These are phyloP conservation scores for Thomomys bottae DNA, from an alignment of 2,113 vertebrate species.

Conservation along the genomic window DNA sequence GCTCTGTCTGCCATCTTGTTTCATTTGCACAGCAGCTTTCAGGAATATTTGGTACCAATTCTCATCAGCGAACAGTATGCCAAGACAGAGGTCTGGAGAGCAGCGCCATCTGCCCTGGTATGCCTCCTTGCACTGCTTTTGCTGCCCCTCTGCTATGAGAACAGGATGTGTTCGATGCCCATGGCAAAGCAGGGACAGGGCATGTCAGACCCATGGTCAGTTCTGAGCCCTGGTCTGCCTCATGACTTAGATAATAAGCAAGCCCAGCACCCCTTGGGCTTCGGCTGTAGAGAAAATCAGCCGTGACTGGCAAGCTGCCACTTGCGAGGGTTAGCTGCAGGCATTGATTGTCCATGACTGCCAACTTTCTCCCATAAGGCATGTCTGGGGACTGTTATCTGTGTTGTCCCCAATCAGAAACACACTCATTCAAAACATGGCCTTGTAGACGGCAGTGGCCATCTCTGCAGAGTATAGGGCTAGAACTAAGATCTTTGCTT, in stretches of 20 bases:
- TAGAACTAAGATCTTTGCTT: background rate
- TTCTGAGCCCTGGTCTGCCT: background rate
- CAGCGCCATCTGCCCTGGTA: accelerated
- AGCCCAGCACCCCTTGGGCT: accelerated
- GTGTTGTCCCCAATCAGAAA: background rate
- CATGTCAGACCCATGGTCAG: accelerated
- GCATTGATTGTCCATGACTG: accelerated
- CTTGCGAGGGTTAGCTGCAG: background rate
- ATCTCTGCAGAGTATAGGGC: background rate
- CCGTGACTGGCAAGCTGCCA: background rate
- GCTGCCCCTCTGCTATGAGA: background rate
- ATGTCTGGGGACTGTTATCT: accelerated
- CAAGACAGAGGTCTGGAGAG: no score
- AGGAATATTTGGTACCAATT: background rate
- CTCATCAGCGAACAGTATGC: accelerated
- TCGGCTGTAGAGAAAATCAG: accelerated
- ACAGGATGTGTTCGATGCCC: no score
- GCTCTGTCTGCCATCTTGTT: background rate
- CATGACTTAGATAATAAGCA: no score
- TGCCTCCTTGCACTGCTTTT: no score
- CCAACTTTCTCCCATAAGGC: accelerated
- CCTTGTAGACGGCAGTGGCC: background rate
- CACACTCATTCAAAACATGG: background rate
- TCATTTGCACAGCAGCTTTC: no score
- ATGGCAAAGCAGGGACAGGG: background rate